Percentiles rank a stretch among this genome's conserved stretches.
Conservation (phyloP, 2,113 vertebrate species). For the Anseranas semipalmata region DNA sequence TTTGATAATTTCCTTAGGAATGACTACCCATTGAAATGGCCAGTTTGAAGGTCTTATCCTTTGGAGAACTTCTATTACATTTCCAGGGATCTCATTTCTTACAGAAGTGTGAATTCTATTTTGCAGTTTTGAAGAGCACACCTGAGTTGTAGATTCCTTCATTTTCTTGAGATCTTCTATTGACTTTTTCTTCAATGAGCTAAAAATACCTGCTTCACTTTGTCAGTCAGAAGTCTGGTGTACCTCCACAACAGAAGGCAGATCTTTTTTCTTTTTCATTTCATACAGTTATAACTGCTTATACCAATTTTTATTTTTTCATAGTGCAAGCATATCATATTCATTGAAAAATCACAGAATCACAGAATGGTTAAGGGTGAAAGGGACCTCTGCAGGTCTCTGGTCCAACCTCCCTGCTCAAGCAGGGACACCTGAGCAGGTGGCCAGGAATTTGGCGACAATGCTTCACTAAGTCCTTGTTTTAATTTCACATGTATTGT, state of each 20-base stretch:
- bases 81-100: not conserved
- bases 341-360: not conserved
- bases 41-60: not conserved
- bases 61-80: not conserved
- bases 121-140: not conserved
- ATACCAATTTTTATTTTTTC: not conserved
- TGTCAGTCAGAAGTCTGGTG: not conserved
- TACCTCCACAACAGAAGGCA: not conserved
- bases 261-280: not conserved
- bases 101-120: not conserved
- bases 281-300: not conserved
- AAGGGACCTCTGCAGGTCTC: not conserved
- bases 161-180: not conserved
- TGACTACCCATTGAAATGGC: not conserved
- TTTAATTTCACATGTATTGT: not conserved
- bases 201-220: not conserved
- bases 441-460: not conserved
- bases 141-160: not conserved
- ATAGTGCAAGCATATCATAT: not conserved
- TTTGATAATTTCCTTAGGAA: slow-evolving; percentile 18
- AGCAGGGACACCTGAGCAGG: not conserved
- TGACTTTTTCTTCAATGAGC: not conserved
- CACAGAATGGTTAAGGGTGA: not conserved
- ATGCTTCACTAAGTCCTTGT: not conserved
- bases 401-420: not conserved